A percentile compares a stretch with the other conserved stretches of the same genome.
These are phyloP conservation scores for Solenopsis invicta DNA, from an alignment of 1,140 invertebrate genomes.

Conservation along the genomic window DNA sequence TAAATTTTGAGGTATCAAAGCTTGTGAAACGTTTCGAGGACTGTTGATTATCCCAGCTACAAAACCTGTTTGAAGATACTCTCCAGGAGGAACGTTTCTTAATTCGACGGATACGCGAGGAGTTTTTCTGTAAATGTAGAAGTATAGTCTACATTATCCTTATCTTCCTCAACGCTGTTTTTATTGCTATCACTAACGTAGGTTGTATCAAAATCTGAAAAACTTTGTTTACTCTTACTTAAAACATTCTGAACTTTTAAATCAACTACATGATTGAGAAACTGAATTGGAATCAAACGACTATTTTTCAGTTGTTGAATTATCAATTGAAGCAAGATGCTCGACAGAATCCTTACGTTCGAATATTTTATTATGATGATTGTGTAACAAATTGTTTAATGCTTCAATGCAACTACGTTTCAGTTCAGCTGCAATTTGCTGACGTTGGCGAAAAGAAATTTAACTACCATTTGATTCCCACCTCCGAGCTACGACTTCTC, in stretches of 20 bases:
- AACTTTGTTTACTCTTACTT: background rate
- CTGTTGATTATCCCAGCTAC: background rate
- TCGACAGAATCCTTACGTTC: background rate
- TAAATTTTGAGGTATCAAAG: background rate
- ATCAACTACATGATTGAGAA: background rate
- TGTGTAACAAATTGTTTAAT: background rate
- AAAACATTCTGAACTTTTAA: background rate
- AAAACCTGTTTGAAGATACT: background rate
- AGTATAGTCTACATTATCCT: background rate
- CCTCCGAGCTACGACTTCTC: no score
- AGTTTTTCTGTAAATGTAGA: background rate
- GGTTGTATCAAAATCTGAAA: background rate
- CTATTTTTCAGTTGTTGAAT: background rate
- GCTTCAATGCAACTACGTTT: background rate
- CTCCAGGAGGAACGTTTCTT: background rate
- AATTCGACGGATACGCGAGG: background rate
- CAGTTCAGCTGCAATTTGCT: background rate
- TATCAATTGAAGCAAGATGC: background rate
- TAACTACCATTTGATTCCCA: no score
- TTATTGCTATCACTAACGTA: background rate
- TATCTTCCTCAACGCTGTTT: background rate
- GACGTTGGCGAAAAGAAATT: slow-evolving; percentile 5
- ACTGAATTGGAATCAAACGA: background rate
- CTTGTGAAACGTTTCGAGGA: background rate
- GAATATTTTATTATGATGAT: background rate